Base-by-base conservation (phyloP, 2,113 vertebrate genomes). In the Numenius arquata region DNA sequence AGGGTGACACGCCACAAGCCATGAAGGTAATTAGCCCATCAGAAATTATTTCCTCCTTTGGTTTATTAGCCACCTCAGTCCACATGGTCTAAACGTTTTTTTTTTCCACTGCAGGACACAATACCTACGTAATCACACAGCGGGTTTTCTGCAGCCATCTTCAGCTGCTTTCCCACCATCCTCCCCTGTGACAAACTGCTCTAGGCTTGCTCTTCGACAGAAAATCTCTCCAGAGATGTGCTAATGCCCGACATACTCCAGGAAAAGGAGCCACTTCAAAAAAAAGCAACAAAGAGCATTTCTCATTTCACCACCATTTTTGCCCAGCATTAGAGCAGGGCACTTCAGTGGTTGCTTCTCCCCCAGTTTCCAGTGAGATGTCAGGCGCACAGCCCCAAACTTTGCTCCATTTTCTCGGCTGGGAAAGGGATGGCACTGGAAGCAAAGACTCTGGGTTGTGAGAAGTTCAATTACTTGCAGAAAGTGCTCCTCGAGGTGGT, bases 301-400 rank as follows among this genome's bases (percentile, higher is more conserved):
- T 79, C 40, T 62, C 56, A 38, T 19, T 26, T 30, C 18, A n/a
- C 26, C 7, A 22, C 41, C 29, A 19, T 18, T 68, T 53, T 32
- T 43, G 38, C 47, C 15, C 22, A n/a, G 32, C 5, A 3, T 27
- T 61, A 45, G 0, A 0, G 83, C 0, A 0, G 41, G 41, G 8
- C 0, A 1, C 9, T 48, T 58, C 21, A 43, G 38, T 10, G 12
- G 3, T 48, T 66, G 62, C 32, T 32, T 52, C 63, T 59, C 6
- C 10, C 22, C 63, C 1, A 0, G 21, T 32, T 77, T 16, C 45
- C 40, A 29, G 56, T 1, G 7, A 68, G 30, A n/a, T 5, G 11
- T 30, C 36, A 40, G 50, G 16, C 26, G 23, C 3, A 2, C 3
- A 65, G 48, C 34, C 23, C 43, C 34, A 66, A 21, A 50, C 9